Base-by-base conservation (phyloP, 2,888 invertebrate species). In the Cataglyphis cursor region DNA sequence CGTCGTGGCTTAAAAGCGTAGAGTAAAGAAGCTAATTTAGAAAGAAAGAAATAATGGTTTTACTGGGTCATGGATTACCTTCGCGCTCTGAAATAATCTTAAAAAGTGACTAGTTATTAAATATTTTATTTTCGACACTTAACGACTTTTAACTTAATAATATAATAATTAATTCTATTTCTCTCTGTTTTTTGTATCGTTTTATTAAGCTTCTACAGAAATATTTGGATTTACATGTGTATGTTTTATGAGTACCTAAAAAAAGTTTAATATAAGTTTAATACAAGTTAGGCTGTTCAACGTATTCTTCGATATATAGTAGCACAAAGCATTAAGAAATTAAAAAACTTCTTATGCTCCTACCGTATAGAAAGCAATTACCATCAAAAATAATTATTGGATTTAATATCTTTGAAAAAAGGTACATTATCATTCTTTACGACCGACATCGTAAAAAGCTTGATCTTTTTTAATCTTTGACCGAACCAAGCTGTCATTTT, bases 21-120 rank as follows among this genome's bases (percentile, higher is more conserved):
- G 5, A 31, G 18, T 35, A 48, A 70, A 80, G 70, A 64, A 61
- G 64, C 24, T 70, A 48, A 70, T 80, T 70, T 24, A 80, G 70
- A 44, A 68, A 70, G 44, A 68, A 68, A 31, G 24, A 70, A 70
- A 70, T 80, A 80, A 70, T 44, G 48, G 35, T 44, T 48, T 61
- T 57, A 66, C 35, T 70, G 24, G 59, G 21, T 70, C 70, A 24
- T 24, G 70, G 70, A 80, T 80, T 80, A 80, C 24, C 31, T 9
- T 70, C 31, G 44, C 44, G 18, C 44, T 78, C 44, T 44, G 24
- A 70, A 80, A 44, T 80, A 80, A 80, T 80, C 78, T 70, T 44
- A 59, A 80, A 80, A 70, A 70, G 48, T 38, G 44, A 59, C 24
- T 35, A 4, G 44, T 35, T 44, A n/a, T 80, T 80, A 35, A 70